These are phyloP conservation scores for Lasioglossum lativentre DNA, from an alignment of 2,888 invertebrate genomes.

Conservation along the genomic window DNA sequence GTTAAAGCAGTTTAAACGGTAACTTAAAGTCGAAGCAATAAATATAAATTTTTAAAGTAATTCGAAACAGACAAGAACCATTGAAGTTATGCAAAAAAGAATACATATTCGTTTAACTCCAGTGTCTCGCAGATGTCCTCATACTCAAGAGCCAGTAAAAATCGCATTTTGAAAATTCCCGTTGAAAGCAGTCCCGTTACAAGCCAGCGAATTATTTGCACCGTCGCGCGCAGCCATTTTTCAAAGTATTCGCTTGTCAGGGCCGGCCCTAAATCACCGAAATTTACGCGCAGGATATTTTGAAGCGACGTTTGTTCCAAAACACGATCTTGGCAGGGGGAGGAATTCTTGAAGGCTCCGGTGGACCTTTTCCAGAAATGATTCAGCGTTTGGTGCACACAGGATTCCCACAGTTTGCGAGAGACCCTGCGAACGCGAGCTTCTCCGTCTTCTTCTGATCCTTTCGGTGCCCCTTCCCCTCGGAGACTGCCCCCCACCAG, in stretches of 20 bases:
- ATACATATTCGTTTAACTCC: too few species aligned
- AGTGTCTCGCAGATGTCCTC: neutral
- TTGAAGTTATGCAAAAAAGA: too few species aligned
- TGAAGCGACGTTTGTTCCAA: neutral
- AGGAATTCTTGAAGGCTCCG: neutral
- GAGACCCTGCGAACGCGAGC: slow-evolving; percentile 32
- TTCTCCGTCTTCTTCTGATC: slow-evolving; percentile 29
- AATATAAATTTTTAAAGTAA: too few species aligned
- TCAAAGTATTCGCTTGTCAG: neutral
- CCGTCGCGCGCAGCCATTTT: neutral
- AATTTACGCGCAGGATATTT: neutral
- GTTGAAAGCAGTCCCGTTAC: slow-evolving; percentile 1
- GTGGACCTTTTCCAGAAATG: slow-evolving; percentile 25
- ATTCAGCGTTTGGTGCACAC: slow-evolving; percentile 38
- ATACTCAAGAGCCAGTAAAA: neutral
- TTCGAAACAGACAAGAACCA: too few species aligned
- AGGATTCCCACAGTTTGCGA: slow-evolving; percentile 46
- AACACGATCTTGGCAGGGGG: neutral
- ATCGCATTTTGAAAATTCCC: neutral
- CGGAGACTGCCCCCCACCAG: slow-evolving; percentile 32
- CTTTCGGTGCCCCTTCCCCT: neutral
- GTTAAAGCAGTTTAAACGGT: too few species aligned
- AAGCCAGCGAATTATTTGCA: neutral
- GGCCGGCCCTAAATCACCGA: neutral
- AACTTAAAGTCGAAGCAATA: neutral